Evolutionary conservation across 2,113 vertebrate genomes (phyloP).

Genomic region (Dermatemys mawii): DNA sequence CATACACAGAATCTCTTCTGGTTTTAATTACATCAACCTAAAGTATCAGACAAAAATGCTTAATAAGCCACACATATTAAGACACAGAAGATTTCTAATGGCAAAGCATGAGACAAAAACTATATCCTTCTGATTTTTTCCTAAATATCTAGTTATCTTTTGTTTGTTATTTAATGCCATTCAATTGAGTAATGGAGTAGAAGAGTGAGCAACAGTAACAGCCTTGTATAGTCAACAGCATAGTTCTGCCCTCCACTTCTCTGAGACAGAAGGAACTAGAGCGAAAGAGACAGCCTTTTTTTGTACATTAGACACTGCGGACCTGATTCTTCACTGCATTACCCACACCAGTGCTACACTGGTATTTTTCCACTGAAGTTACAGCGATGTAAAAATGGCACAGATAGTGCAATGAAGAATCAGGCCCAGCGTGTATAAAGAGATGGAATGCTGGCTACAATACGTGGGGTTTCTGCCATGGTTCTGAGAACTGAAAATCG

Average conservation of each 20-base stretch:
- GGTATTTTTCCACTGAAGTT: neutral
- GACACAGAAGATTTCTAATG: constrained; percentile 54
- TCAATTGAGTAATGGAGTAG: neutral
- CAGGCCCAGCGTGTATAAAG: neutral
- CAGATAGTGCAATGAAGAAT: neutral
- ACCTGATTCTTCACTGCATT: neutral
- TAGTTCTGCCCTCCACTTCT: neutral
- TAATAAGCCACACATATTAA: constrained; percentile 55
- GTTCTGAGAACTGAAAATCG: neutral
- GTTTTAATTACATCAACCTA: constrained; percentile 69
- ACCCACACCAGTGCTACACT: neutral
- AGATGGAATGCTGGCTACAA: neutral
- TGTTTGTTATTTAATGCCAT: neutral
- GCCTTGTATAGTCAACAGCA: neutral
- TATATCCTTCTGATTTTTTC: neutral
- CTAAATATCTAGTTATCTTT: neutral
- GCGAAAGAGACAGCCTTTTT: neutral
- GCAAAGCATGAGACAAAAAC: constrained; percentile 52
- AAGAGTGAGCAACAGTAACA: neutral
- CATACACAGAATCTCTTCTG: constrained; percentile 51
- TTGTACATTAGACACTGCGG: neutral
- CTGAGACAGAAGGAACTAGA: neutral
- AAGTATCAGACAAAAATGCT: constrained; percentile 61
- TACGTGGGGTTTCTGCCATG: neutral
- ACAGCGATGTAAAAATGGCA: neutral